Percentiles rank a stretch among this genome's conserved stretches.
Evolutionary conservation across 2,797 vertebrate genomes (phyloP).

Genomic region (Coracias cyanogaster): DNA sequence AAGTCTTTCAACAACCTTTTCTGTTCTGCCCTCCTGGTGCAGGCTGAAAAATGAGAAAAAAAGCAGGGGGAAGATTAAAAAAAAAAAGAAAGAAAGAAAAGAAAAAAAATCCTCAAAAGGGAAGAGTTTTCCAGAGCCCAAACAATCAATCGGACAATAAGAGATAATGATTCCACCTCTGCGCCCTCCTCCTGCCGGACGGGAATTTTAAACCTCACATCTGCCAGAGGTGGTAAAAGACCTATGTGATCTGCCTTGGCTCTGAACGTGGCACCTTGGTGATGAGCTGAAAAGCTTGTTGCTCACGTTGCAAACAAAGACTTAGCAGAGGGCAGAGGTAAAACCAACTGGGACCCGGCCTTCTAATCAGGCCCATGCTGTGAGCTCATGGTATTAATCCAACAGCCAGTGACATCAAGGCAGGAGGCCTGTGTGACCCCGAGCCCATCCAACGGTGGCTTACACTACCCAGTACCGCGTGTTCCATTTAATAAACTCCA

Average conservation of each 20-base stretch:
- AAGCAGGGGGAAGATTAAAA: neutral
- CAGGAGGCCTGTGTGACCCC: conserved; percentile 1
- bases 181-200: neutral
- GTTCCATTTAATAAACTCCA: conserved; percentile 33
- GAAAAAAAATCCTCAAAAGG: conserved; percentile 2
- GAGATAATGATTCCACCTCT: conserved; percentile 11
- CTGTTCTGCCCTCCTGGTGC: conserved; percentile 35
- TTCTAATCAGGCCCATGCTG: conserved; percentile 34
- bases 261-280: neutral
- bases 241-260: neutral
- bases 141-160: conserved; percentile 22
- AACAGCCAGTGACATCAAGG: neutral
- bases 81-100: neutral
- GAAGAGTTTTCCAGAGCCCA: neutral
- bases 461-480: neutral
- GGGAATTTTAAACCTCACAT: neutral
- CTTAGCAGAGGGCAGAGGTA: conserved; percentile 47
- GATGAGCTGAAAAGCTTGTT: conserved; percentile 49
- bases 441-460: neutral
- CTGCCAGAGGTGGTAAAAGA: conserved; percentile 11
- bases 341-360: neutral
- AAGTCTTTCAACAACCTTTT: conserved; percentile 35
- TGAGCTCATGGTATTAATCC: neutral
- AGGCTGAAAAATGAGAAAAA: conserved; percentile 29
- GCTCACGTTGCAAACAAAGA: conserved; percentile 31